phyloP scores from a whole-genome alignment of 2,797 vertebrate genomes.

The Microcaecilia unicolor region DNA sequence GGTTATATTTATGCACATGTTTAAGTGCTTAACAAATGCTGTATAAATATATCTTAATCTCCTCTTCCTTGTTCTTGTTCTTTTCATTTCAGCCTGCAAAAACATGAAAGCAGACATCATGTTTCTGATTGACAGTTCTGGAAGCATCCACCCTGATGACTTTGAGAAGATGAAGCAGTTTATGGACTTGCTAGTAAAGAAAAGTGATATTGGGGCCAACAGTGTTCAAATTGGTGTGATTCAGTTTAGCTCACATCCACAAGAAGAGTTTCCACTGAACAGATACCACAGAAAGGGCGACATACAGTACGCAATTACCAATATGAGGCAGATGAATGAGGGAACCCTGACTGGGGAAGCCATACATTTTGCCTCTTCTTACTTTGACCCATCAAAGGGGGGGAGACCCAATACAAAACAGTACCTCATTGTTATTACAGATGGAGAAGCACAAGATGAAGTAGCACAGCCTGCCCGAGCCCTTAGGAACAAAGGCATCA shows the following conservation, averaged over 20 bases:
- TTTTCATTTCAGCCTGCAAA: conserved; percentile 51
- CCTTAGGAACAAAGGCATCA: conserved; percentile 56
- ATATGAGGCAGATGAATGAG: conserved; percentile 23
- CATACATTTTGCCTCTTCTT: conserved; percentile 26
- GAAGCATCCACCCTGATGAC: conserved; percentile 41
- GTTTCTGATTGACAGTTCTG: conserved; percentile 68
- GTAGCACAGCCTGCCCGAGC: conserved; percentile 44
- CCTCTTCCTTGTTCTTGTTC: not conserved
- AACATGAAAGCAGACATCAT: conserved; percentile 55
- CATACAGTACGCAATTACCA: conserved; percentile 32
- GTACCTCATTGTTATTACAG: conserved; percentile 69
- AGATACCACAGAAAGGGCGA: conserved; percentile 11
- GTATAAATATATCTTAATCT: conserved; percentile 28
- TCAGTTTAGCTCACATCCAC: conserved; percentile 49
- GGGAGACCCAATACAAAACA: conserved; percentile 47
- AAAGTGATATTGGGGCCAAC: conserved; percentile 44
- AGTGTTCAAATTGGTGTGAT: conserved; percentile 65
- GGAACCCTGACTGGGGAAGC: conserved; percentile 58
- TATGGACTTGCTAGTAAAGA: conserved; percentile 47
- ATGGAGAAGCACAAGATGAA: conserved; percentile 60
- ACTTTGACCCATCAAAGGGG: conserved; percentile 27
- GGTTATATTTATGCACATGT: not conserved
- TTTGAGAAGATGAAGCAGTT: conserved; percentile 62
- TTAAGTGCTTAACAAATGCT: conserved; percentile 17
- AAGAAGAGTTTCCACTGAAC: conserved; percentile 54